Evolutionary conservation across 2,113 vertebrate genomes (phyloP).

Genomic region (Apodemus speciosus): DNA sequence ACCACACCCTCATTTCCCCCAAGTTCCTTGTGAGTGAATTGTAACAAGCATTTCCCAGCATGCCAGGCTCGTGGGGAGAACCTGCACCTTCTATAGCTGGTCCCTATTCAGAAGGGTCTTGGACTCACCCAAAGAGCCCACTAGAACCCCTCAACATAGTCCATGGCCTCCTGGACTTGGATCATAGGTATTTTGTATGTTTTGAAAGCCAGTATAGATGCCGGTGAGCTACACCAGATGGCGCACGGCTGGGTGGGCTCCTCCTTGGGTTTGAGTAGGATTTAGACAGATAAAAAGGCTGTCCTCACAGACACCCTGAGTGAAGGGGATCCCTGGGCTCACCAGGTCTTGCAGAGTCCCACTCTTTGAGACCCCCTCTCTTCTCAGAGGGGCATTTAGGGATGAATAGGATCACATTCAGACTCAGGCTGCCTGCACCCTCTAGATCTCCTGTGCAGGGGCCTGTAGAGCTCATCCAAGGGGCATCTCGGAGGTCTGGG

Average conservation of each 20-base stretch:
- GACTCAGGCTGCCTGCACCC: accelerated
- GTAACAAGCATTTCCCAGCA: not conserved
- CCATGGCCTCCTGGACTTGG: not conserved
- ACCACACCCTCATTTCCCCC: not conserved
- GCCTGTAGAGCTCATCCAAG: too few species aligned
- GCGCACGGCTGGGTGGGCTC: not conserved
- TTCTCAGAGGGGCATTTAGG: not conserved
- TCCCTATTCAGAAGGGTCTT: not conserved
- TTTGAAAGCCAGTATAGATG: not conserved
- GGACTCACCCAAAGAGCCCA: not conserved
- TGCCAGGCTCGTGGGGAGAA: not conserved
- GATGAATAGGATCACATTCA: not conserved
- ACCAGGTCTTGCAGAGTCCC: too few species aligned
- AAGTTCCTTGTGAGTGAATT: not conserved
- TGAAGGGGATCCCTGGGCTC: not conserved
- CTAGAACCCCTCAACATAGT: not conserved
- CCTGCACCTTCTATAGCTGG: not conserved
- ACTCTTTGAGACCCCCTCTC: not conserved
- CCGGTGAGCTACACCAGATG: not conserved
- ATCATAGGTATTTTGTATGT: not conserved
- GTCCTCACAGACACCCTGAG: not conserved
- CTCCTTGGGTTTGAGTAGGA: not conserved
- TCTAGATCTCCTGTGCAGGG: not conserved
- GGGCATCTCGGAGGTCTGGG: not conserved
- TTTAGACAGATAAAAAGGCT: not conserved